Percentiles rank a stretch among this genome's conserved stretches.
Conservation (phyloP, 2,797 vertebrate genomes). For the Spheniscus humboldti region DNA sequence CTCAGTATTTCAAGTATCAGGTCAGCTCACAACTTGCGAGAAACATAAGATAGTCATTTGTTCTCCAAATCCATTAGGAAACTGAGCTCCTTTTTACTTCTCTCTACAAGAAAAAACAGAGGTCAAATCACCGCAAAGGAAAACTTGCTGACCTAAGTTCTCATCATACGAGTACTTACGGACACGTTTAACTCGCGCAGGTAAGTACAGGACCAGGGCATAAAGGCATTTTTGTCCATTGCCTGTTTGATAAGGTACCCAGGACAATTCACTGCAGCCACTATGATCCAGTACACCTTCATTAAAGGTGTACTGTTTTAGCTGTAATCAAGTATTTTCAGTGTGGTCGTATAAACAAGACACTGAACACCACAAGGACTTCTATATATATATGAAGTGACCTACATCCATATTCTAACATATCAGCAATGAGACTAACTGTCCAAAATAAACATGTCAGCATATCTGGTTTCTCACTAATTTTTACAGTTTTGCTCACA, state of each 20-base stretch:
- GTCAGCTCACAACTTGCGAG: background rate
- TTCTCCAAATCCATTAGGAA: background rate
- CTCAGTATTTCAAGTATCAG: background rate
- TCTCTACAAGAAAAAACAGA: background rate
- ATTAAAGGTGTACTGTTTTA: background rate
- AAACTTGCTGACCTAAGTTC: background rate
- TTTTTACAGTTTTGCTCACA: background rate
- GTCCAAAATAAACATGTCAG: background rate
- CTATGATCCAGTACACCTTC: background rate
- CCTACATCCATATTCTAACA: background rate
- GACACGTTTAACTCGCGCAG: background rate
- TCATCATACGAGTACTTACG: background rate
- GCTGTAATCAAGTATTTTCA: background rate
- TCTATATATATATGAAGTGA: background rate
- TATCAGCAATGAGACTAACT: background rate
- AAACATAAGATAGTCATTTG: background rate
- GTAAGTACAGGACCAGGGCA: background rate
- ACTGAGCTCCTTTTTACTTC: background rate
- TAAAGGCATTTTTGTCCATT: slow-evolving; percentile 3
- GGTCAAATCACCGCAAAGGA: background rate
- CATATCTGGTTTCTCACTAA: background rate
- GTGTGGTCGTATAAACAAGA: background rate
- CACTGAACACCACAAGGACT: background rate
- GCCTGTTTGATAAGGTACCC: background rate
- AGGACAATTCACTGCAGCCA: background rate